Base-by-base conservation (phyloP, 1,140 invertebrate species). In the Agrypnia vestita region DNA sequence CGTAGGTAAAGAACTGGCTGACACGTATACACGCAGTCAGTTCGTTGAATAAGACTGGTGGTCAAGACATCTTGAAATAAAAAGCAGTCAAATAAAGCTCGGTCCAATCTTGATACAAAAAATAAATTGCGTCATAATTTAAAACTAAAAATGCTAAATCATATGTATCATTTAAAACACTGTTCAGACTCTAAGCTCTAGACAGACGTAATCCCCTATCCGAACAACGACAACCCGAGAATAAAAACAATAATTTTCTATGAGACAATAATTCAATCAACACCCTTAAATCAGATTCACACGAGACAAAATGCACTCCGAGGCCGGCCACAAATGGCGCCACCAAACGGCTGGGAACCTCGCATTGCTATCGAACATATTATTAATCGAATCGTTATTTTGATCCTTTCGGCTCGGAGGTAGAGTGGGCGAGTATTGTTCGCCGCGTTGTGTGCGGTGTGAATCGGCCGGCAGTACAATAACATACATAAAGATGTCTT, bases 401-500 rank as follows among this genome's bases (percentile, higher is more conserved):
- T 35, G 12, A 25, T 13, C 17, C 59, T 62, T 62, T 62, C 25
- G 59, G 25, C 12, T 17, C 12, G 6, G 19, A 11, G 7, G 17
- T 12, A 21, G 21, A 62, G 25, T 12, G 11, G 11, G 25, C 11
- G 19, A 62, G 59, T 35, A 62, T 62, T 62, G 59, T 62, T 62
- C 15, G 53, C 19, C 19, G 19, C 10, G 53, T 56, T 56, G 19
- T 62, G 25, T 25, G 59, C 19, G 59, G 59, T 43, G 19, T 35
- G 59, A 25, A 25, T 62, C 59, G 25, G 59, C 19, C 59, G 25
- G 59, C 19, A 62, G 67, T 47, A 49, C 17, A 71, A 49, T 71
- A 71, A 71, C 17, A 49, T 9, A 15, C 67, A 71, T 71, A 71
- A 71, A 71, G 67, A 71, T 71, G 67, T 71, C 67, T 49, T 51